Conservation (phyloP, 2,888 invertebrate species). For the Brachylomia viminalis region DNA sequence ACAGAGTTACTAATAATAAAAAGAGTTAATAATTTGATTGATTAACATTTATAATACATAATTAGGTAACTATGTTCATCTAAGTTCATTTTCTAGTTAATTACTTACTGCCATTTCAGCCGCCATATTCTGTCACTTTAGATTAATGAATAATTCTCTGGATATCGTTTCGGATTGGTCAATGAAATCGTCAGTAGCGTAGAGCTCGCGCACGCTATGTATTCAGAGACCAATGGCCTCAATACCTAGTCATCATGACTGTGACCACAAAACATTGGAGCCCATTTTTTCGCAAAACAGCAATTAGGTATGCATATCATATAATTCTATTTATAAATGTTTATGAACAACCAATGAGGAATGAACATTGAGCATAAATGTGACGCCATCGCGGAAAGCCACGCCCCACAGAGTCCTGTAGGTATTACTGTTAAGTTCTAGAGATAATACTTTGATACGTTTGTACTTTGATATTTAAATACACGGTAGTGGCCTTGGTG, state of each 20-base stretch:
- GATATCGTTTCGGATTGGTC: neutral
- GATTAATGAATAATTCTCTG: too few species aligned
- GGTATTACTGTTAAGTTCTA: conserved; percentile 32
- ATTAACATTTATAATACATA: too few species aligned
- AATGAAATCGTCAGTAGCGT: neutral
- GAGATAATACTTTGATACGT: conserved; percentile 11
- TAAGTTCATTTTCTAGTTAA: too few species aligned
- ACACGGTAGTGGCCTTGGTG: too few species aligned
- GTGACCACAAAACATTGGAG: too few species aligned
- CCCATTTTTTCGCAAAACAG: conserved; percentile 10
- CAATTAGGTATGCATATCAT: conserved; percentile 30
- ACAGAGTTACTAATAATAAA: too few species aligned
- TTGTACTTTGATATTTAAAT: neutral
- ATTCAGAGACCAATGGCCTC: neutral
- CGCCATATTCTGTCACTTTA: too few species aligned
- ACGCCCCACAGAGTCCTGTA: conserved; percentile 54
- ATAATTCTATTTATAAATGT: conserved; percentile 6
- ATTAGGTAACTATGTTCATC: too few species aligned
- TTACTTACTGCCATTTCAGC: too few species aligned
- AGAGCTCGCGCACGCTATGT: too few species aligned
- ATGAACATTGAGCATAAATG: conserved; percentile 8
- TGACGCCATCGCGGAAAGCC: conserved; percentile 44
- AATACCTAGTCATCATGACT: neutral
- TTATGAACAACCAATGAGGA: conserved; percentile 12
- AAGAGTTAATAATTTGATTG: too few species aligned